Evolutionary conservation across 2,888 invertebrate species (phyloP).

Genomic region (Globia sparganii): DNA sequence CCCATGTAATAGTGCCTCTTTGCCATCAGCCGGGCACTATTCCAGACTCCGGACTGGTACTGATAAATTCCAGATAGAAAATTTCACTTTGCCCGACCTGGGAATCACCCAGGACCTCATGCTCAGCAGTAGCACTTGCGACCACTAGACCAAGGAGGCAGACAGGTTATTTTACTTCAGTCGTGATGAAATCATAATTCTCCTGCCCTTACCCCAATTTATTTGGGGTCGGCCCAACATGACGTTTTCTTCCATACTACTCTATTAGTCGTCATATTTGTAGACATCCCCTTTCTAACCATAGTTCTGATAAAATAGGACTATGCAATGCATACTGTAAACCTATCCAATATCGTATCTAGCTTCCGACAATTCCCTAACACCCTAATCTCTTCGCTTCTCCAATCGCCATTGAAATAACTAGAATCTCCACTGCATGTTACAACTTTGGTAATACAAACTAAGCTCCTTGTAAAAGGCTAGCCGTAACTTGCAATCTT

Average conservation of each 20-base stretch:
- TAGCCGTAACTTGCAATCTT: conserved; percentile 51
- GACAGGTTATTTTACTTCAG: background rate
- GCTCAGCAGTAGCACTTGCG: too few relatives aligned
- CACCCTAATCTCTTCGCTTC: conserved; percentile 20
- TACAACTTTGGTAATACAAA: conserved; percentile 32
- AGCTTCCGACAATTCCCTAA: conserved; percentile 13
- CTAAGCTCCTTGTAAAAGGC: conserved; percentile 55
- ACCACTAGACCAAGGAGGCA: too few relatives aligned
- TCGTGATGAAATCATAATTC: background rate
- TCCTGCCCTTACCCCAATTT: background rate
- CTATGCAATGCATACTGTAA: background rate
- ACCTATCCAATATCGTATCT: background rate
- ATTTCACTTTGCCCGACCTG: background rate
- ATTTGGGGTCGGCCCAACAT: background rate
- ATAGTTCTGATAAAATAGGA: background rate
- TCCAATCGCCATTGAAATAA: conserved; percentile 20
- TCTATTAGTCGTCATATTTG: background rate
- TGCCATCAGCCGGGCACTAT: background rate
- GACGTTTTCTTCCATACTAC: background rate
- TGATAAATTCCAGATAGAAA: background rate
- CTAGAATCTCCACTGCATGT: conserved; percentile 18
- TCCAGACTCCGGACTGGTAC: background rate
- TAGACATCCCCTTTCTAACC: background rate
- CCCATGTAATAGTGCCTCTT: background rate
- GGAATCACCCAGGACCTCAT: background rate